phyloP scores from a whole-genome alignment of 1,140 invertebrate genomes.

The Zaprionus taronus region DNA sequence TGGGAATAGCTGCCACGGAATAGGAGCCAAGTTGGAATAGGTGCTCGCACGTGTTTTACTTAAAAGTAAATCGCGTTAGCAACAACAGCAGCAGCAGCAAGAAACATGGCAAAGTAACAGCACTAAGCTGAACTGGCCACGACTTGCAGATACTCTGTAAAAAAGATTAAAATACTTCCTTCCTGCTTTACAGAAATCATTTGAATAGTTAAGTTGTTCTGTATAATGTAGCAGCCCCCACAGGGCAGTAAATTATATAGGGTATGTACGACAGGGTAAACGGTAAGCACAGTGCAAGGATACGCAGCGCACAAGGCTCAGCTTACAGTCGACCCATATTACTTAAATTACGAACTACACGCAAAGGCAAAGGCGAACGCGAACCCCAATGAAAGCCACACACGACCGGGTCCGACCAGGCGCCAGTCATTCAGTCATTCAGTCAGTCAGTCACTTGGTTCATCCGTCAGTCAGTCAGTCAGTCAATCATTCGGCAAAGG shows the following conservation, averaged over 20 bases:
- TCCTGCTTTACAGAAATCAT: background rate
- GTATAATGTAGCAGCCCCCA: background rate
- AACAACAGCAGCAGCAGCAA: constrained; percentile 33
- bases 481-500: constrained; percentile 62
- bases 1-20: background rate
- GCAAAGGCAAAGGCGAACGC: constrained; percentile 61
- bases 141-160: constrained; percentile 16
- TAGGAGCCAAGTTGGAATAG: constrained; percentile 13
- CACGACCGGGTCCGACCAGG: constrained; percentile 37
- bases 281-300: constrained; percentile 39
- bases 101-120: constrained; percentile 14
- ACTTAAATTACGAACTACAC: constrained; percentile 80
- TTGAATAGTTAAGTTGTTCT: background rate
- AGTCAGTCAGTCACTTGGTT: constrained; percentile 25
- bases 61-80: constrained; percentile 72
- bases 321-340: constrained; percentile 68
- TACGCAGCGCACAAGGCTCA: constrained; percentile 56
- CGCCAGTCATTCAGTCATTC: constrained; percentile 20
- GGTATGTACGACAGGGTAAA: background rate
- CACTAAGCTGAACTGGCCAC: background rate
- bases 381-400: constrained; percentile 57
- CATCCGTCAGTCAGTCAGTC: constrained; percentile 31
- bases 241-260: background rate
- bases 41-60: constrained; percentile 57
- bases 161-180: background rate